Percentiles rank a stretch among this genome's conserved stretches.
phyloP scores from a whole-genome alignment of 1,140 invertebrate species.

The Spodoptera frugiperda region DNA sequence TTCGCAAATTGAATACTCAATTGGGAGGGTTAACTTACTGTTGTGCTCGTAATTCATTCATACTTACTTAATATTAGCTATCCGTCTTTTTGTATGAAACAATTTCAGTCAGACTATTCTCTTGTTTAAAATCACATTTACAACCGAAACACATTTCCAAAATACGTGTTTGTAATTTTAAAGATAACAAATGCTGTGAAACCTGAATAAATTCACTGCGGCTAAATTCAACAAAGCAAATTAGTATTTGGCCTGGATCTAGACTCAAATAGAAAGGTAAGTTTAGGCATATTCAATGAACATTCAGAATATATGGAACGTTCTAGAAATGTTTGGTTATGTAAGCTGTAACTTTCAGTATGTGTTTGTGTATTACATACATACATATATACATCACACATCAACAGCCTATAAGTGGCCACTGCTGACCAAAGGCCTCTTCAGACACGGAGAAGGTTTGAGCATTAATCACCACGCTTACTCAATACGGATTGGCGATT shows the following conservation, averaged over 20 bases:
- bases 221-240: neutral
- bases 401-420: no score
- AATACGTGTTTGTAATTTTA: neutral
- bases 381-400: no score
- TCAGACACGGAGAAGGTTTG: no score
- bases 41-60: neutral
- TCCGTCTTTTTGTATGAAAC: no score
- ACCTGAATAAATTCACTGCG: neutral
- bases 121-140: no score
- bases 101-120: no score
- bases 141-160: no score
- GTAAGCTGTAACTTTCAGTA: neutral
- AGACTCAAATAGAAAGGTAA: conserved; percentile 24
- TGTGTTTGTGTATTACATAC: no score
- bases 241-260: conserved; percentile 14
- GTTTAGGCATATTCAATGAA: conserved; percentile 22
- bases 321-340: neutral
- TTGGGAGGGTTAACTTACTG: conserved; percentile 12
- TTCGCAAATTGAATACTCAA: conserved; percentile 28
- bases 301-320: neutral
- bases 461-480: no score
- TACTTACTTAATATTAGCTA: neutral
- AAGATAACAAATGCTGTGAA: neutral
- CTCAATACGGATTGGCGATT: no score
- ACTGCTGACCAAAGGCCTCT: no score